Conservation (phyloP, 2,113 vertebrate genomes). For the Chunga burmeisteri region DNA sequence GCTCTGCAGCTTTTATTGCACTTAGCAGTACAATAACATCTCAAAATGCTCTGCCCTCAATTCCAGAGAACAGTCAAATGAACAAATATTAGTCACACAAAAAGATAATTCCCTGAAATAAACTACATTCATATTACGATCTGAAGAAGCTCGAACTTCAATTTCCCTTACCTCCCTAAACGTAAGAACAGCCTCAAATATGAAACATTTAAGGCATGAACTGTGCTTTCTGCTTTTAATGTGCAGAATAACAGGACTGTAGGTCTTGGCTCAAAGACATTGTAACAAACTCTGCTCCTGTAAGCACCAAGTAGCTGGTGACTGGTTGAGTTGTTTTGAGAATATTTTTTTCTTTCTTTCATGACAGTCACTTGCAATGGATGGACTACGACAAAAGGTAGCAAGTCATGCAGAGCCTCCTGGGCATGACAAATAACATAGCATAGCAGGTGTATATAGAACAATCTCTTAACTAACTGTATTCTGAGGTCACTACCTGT, state of each 20-base stretch:
- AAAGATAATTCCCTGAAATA: conserved; percentile 32
- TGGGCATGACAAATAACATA: neutral
- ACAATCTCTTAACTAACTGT: neutral
- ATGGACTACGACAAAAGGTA: neutral
- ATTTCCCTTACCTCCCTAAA: neutral
- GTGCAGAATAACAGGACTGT: neutral
- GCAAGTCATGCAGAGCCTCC: neutral
- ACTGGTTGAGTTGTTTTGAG: neutral
- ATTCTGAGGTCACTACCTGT: neutral
- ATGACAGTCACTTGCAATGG: neutral
- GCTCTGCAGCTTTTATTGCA: conserved; percentile 37
- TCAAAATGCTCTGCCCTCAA: conserved; percentile 19
- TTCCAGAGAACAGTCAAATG: conserved; percentile 3
- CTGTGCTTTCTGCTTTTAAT: neutral
- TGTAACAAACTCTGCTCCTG: neutral
- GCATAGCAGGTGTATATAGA: neutral
- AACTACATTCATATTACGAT: neutral
- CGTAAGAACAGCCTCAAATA: neutral
- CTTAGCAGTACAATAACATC: conserved; percentile 32
- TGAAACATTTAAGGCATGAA: neutral
- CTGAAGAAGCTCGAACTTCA: neutral
- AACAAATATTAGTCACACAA: conserved; percentile 1
- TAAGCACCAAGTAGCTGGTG: neutral
- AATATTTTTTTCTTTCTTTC: neutral
- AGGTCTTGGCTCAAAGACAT: neutral